A percentile compares a stretch with the other conserved stretches of the same genome.
phyloP scores from a whole-genome alignment of 64 coral and sea anemone species.

The Porites lutea region DNA sequence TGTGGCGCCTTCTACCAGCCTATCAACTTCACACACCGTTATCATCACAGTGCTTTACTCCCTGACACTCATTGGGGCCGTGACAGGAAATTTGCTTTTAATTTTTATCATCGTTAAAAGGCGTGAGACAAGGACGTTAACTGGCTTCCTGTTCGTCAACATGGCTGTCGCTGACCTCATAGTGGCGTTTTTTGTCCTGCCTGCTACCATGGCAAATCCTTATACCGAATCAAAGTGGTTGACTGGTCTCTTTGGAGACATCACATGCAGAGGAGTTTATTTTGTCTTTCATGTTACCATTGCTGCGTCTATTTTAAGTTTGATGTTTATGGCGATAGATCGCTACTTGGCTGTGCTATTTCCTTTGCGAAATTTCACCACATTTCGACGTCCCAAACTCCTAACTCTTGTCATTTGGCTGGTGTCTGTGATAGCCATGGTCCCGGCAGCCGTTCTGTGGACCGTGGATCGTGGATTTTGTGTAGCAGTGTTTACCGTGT shows the following conservation, averaged over 20 bases:
- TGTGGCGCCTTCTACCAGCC: no score
- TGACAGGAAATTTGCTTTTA: slow-evolving; percentile 11
- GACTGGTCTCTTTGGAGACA: neutral
- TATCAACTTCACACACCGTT: neutral
- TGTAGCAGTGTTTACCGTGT: neutral
- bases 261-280: neutral
- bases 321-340: slow-evolving; percentile 4
- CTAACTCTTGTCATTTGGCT: neutral
- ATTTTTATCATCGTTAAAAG: neutral
- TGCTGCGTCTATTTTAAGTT: neutral
- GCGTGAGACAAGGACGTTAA: slow-evolving; percentile 2
- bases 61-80: neutral
- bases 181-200: neutral
- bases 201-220: neutral
- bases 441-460: neutral
- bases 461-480: neutral
- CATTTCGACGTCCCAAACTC: slow-evolving; percentile 5
- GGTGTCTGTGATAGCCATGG: neutral
- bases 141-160: slow-evolving; percentile 24
- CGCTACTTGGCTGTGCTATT: neutral
- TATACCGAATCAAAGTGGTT: neutral
- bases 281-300: slow-evolving; percentile 4
- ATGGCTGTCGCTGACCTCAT: slow-evolving; percentile 31
- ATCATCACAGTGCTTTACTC: neutral
- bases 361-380: neutral